Evolutionary conservation across 1,140 invertebrate genomes (phyloP), one percentile per base, ranked within the genome.

Genomic region (Ips typographus): DNA sequence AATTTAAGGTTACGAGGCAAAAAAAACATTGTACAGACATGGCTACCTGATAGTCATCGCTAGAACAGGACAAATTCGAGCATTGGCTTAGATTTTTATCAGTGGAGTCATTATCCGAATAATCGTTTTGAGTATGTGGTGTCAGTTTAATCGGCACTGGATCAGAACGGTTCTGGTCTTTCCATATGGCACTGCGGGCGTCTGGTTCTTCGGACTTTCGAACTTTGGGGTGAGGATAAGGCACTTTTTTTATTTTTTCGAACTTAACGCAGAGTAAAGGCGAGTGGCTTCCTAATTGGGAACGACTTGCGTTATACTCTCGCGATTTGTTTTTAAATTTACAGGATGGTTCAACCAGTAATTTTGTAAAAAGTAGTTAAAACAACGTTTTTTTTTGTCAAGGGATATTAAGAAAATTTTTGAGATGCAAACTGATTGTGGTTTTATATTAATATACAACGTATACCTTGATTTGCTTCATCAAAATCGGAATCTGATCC

Each of bases 161-260:
- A 22, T 22, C 22, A 22, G 22, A 22, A 22, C 22, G 22, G 22
- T 22, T 22, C 22, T 22, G 22, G 22, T 22, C 22, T 37, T 49
- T 51, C n/a, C 38, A 22, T 1, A n/a, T 4, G 53, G 53, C 53
- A 39, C 73, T 82, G 80, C 83, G 79, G 84, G 82, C 40, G 55
- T 43, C 51, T 86, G 84, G 76, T 88, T 87, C 78, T 87, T 88
- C 3, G 86, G 87, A 55, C 37, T 75, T 86, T 87, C 53, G 85
- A 77, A 85, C 88, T 55, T 55, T 55, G 52, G 37, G 37, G 6
- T 22, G 8, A 37, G 83, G 8, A 64, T 71, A 73, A 73, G 69
- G 72, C 70, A 73, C 68, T 60, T 72, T 71, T 72, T 71, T 70
- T 42, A 70, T 38, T 71, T 74, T 75, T 49, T 72, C 70, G 36